Evolutionary conservation across 2,113 vertebrate species (phyloP), one percentile per base, ranked within the genome.

Genomic region (Amphilophus citrinellus): DNA sequence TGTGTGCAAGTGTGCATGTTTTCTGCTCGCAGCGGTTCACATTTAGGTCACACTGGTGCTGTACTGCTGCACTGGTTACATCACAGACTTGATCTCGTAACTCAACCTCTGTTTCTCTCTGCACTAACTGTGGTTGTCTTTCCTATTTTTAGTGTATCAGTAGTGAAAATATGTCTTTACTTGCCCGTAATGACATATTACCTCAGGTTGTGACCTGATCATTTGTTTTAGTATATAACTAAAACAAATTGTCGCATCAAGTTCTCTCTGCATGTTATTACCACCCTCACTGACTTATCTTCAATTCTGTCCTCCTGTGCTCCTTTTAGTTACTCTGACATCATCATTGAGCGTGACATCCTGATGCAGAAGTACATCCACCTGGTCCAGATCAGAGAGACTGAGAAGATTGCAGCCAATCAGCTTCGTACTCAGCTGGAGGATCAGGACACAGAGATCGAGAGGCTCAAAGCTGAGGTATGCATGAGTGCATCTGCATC

Each of bases 341-440:
- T 99, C 89, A 97, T 98, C 89, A 96, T 98, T 0, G 98, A 99
- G 94, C 97, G 98, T 0, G 98, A 99, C 93, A 97, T 97, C 3
- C 95, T 99, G 90, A 99, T 97, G 98, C 98, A 99, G 96, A 99
- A 99, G 95, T 98, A 99, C 95, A 97, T 99, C 93, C 98, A 99
- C 95, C 96, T 99, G 92, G 96, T 99, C 81, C 98, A 99, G 96
- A 98, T 99, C 63, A 97, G 98, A 96, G 98, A 99, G 92, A 98
- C 98, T 0, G 98, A 99, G 95, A 99, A 99, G 95, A 96, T 97
- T 0, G 98, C 98, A 85, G 97, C 98, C 90, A 99, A 97, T 95
- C 98, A 99, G 91, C 97, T 99, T 3, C 96, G 97, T 59, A 97
- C 98, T 82, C 98, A 99, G 87, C 97, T 99, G 83, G 98, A 99